Conservation (phyloP, 2,797 vertebrate species). For the Prionace glauca region DNA sequence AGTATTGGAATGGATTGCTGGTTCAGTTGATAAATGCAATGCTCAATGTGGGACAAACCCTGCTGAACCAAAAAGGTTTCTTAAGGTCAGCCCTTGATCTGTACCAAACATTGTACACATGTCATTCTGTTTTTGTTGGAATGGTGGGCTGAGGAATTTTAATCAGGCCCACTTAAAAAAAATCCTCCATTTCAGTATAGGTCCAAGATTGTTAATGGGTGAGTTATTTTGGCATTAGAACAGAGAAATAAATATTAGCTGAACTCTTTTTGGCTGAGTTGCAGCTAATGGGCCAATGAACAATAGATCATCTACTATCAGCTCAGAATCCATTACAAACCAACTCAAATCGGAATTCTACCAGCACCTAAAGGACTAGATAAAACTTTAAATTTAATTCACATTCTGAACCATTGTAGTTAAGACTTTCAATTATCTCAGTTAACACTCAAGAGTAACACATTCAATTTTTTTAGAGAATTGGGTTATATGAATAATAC, state of each 20-base stretch:
- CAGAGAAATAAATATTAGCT: background rate
- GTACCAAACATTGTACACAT: background rate
- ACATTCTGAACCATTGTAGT: background rate
- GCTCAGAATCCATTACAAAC: background rate
- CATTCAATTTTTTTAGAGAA: too few species aligned
- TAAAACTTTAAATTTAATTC: background rate
- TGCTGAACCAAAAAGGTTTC: background rate
- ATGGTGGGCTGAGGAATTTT: background rate
- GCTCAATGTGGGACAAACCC: background rate
- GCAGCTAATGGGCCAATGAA: background rate
- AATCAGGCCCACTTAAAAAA: background rate
- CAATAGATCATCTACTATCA: background rate
- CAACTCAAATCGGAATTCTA: background rate
- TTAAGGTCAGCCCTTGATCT: background rate
- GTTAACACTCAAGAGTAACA: background rate
- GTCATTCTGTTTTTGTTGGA: background rate
- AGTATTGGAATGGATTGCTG: background rate
- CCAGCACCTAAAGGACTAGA: background rate
- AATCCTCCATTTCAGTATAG: background rate
- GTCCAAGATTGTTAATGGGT: background rate
- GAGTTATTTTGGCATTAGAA: background rate
- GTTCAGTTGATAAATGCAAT: background rate
- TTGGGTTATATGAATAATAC: too few species aligned
- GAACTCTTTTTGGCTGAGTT: background rate
- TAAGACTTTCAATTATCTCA: background rate